Base-by-base conservation (phyloP, 1,140 invertebrate species). In the Nylanderia fulva region DNA sequence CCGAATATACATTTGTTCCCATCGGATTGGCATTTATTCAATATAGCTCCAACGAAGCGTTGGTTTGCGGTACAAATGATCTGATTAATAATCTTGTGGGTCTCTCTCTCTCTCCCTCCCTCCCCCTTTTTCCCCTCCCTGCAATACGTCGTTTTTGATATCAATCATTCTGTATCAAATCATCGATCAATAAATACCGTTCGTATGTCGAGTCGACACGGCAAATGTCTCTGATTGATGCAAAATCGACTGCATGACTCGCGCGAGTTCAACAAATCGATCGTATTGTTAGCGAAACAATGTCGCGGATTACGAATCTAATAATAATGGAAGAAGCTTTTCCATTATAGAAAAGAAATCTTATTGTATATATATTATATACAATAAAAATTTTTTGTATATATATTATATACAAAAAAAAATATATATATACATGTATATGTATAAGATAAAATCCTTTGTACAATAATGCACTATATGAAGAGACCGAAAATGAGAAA, bases 11-110 rank as follows among this genome's bases (percentile, higher is more conserved):
- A 42, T 71, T 80, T 71, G 66, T 36, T 58, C 2, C 24, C 29
- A 71, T 72, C 27, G 66, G 66, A 58, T 56, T 72, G 66, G 75
- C 75, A 68, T 68, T 79, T 79, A 79, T 72, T 82, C 77, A 82
- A 82, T 82, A 27, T 42, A 58, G 18, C 29, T 79, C 48, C 48
- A 54, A 79, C 76, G 76, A 68, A 56, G 33, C 66, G 39, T 82
- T 52, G 24, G 24, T 71, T 82, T 58, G 54, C 27, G 42, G n/a
- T 36, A 56, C 52, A 72, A 72, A 82, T 82, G 77, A 82, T 82
- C 52, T 42, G 36, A 36, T 72, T 61, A 72, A 69, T 80, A 80
- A 80, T 80, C 64, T 56, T 63, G 42, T 15, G 15, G 45, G 45
- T 4, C 45, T 11, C 42, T 45, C 45, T 4, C 5, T 6, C 15